Evolutionary conservation across 2,888 invertebrate genomes (phyloP).

Genomic region (Orchestes rusci): DNA sequence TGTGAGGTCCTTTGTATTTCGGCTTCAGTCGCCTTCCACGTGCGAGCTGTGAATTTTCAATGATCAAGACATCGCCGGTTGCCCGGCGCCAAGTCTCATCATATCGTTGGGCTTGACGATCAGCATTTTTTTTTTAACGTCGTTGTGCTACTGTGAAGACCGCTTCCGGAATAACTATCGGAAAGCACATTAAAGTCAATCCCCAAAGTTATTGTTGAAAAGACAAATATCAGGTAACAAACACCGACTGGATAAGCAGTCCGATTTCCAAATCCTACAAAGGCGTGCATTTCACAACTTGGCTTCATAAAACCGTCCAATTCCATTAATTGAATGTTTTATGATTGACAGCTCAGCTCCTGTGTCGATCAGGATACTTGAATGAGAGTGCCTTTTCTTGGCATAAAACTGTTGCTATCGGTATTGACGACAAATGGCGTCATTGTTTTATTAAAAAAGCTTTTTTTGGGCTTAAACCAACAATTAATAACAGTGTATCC

Average conservation of each 20-base stretch:
- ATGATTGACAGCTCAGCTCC: slow-evolving; percentile 24
- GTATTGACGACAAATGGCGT: slow-evolving; percentile 12
- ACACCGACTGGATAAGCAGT: slow-evolving; percentile 18
- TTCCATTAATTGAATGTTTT: slow-evolving; percentile 12
- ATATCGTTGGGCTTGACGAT: no score
- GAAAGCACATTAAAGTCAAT: slow-evolving; percentile 18
- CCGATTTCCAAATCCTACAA: no score
- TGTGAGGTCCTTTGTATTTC: no score
- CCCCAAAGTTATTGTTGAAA: slow-evolving; percentile 18
- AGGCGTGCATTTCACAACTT: not conserved
- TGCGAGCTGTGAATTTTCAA: no score
- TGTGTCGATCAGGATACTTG: slow-evolving; percentile 24
- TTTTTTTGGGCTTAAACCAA: slow-evolving; percentile 21
- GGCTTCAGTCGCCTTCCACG: no score
- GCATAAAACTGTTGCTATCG: slow-evolving; percentile 23
- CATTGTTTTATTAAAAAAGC: slow-evolving; percentile 12
- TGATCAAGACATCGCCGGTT: no score
- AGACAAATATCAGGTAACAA: slow-evolving; percentile 17
- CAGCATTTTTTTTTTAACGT: no score
- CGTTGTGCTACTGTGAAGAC: no score
- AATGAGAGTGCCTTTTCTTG: slow-evolving; percentile 15
- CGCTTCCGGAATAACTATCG: slow-evolving; percentile 21
- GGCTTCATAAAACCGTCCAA: slow-evolving; percentile 8
- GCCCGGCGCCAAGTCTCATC: no score
- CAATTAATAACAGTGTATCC: slow-evolving; percentile 19